Evolutionary conservation across 2,888 invertebrate genomes (phyloP), one percentile per base, ranked within the genome.

Genomic region (Emmelina monodactyla): DNA sequence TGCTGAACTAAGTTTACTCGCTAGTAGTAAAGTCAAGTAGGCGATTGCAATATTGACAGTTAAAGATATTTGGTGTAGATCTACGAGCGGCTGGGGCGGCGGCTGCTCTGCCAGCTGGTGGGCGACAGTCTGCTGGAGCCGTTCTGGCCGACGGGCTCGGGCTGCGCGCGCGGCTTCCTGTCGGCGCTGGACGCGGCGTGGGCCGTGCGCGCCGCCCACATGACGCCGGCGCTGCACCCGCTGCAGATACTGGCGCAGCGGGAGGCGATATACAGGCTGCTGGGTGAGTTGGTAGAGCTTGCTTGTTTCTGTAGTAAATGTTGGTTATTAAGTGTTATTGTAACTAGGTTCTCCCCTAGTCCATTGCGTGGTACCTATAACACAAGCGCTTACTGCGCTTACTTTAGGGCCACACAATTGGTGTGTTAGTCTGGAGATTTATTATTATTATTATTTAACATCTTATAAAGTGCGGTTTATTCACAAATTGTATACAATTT

Each of bases 71-170:
- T n/a, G n/a, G n/a, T n/a, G 2, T 2, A 3, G 12, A 22, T 22
- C 5, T 14, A 33, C 7, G 32, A 80, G 44, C 62, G 72, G 0
- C 57, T 87, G 44, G 93, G 94, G 0, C 88, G 91, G 45, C 86
- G 88, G 29, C 79, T 98, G 3, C 79, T 98, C 11, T 90, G 93
- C 79, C 91, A 89, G 51, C 83, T 99, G 34, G 97, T 98, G 2
- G 98, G 98, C 1, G 98, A 99, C 73, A 96, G 95, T 64, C 80
- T 98, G 35, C 83, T 98, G 16, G 98, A 98, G 85, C 94, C 94
- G 0, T 99, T 99, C 72, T 99, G 99, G 98, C 99, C 98, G 3
- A 97, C 97, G 0, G 99, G 99, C 0, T 97, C 97, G 2, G 99
- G 99, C 1, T 97, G 97, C 76, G 98, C 97, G 0, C 85, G 98